Conservation (phyloP, 2,113 vertebrate genomes). For the Fulica atra region DNA sequence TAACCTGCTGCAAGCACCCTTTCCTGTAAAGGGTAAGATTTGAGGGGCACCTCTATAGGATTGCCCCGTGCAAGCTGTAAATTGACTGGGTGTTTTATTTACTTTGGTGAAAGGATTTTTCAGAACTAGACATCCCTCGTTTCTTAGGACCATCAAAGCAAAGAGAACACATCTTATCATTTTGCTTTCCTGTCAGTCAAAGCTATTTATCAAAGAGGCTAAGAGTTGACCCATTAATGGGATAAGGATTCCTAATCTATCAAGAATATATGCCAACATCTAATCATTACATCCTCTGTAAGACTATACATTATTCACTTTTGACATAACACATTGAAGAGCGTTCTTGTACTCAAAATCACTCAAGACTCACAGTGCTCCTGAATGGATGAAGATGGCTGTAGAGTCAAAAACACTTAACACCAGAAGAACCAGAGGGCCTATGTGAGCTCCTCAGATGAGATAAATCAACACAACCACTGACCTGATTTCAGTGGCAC, state of each 20-base stretch:
- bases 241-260: conserved; percentile 40
- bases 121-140: not conserved
- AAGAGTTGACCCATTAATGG: conserved; percentile 50
- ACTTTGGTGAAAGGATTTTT: not conserved
- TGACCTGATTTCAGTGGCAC: not conserved
- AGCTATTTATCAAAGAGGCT: conserved; percentile 52
- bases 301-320: conserved; percentile 40
- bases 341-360: not conserved
- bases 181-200: conserved; percentile 26
- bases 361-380: not conserved
- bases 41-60: not conserved
- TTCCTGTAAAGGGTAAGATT: not conserved
- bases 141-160: not conserved
- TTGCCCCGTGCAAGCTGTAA: not conserved
- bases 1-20: not conserved
- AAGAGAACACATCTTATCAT: conserved; percentile 34
- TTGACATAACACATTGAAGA: not conserved
- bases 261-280: conserved; percentile 43
- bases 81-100: not conserved
- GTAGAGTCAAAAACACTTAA: not conserved
- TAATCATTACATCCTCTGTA: conserved; percentile 28
- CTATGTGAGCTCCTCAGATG: not conserved
- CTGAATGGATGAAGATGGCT: not conserved
- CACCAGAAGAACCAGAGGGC: not conserved
- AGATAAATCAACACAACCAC: not conserved